Conservation (phyloP, 1,140 invertebrate species). For the Brachionus calyciflorus region DNA sequence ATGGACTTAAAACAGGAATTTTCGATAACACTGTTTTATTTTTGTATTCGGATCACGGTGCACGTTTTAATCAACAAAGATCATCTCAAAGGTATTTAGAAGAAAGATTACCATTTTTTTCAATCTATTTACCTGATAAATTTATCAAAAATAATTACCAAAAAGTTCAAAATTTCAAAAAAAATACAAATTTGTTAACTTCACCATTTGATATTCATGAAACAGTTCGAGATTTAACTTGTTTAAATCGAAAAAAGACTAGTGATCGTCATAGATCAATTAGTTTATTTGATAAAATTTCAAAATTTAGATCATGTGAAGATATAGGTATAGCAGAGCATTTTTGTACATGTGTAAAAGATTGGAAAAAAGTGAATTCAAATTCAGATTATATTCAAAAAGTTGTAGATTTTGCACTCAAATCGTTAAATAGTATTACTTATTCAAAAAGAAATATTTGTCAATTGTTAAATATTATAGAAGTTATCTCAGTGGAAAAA, state of each 20-base stretch:
- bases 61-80: constrained; percentile 49
- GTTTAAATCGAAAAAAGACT: not conserved
- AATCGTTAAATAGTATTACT: constrained; percentile 69
- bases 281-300: constrained; percentile 66
- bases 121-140: constrained; percentile 13
- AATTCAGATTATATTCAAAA: constrained; percentile 57
- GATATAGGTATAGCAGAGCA: constrained; percentile 85
- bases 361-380: constrained; percentile 64
- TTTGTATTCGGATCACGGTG: constrained; percentile 53
- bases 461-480: constrained; percentile 63
- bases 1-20: constrained; percentile 48
- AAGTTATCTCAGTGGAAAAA: constrained; percentile 70
- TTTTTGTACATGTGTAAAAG: constrained; percentile 86
- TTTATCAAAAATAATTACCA: not conserved
- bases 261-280: constrained; percentile 1
- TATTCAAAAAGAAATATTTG: constrained; percentile 66
- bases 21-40: constrained; percentile 52
- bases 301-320: constrained; percentile 71
- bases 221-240: constrained; percentile 64
- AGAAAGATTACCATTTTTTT: constrained; percentile 39
- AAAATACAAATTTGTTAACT: constrained; percentile 64
- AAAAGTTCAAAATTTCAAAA: constrained; percentile 1
- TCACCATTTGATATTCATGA: constrained; percentile 79
- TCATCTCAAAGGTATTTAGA: constrained; percentile 16
- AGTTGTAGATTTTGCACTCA: constrained; percentile 65